Evolutionary conservation across 1,140 invertebrate genomes (phyloP).

Genomic region (Calosoma granatense): DNA sequence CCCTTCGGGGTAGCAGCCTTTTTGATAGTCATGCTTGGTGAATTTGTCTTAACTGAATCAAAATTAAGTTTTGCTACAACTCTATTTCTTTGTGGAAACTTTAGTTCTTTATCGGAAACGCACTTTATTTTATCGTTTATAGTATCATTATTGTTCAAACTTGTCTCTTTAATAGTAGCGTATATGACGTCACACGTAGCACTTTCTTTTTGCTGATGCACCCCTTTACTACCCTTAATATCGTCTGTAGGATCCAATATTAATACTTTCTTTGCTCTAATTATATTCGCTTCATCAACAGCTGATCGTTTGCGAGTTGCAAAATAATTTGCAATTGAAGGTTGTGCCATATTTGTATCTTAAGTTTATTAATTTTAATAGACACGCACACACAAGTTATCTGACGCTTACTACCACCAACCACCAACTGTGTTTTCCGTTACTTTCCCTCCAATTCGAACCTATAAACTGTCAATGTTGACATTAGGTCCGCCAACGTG

Average conservation of each 20-base stretch:
- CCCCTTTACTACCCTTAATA: conserved; percentile 2
- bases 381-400: neutral
- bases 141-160: neutral
- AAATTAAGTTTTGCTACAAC: conserved; percentile 1
- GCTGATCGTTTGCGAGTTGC: conserved; percentile 57
- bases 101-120: too few species aligned
- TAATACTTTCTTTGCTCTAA: conserved; percentile 48
- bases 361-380: neutral
- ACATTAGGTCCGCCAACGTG: too few species aligned
- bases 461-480: too few species aligned
- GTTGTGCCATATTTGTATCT: conserved; percentile 50
- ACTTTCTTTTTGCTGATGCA: conserved; percentile 6
- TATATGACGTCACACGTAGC: neutral
- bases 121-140: neutral
- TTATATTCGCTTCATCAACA: conserved; percentile 47
- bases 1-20: neutral
- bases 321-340: conserved; percentile 56
- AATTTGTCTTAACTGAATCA: neutral
- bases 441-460: conserved; percentile 21
- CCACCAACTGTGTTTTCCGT: conserved; percentile 12
- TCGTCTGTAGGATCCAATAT: conserved; percentile 31
- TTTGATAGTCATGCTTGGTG: neutral
- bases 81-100: neutral
- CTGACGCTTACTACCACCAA: too few species aligned
- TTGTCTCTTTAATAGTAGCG: neutral